Evolutionary conservation across 2,888 invertebrate species (phyloP), one percentile per base, ranked within the genome.

Genomic region (Stenchaetothrips biformis): DNA sequence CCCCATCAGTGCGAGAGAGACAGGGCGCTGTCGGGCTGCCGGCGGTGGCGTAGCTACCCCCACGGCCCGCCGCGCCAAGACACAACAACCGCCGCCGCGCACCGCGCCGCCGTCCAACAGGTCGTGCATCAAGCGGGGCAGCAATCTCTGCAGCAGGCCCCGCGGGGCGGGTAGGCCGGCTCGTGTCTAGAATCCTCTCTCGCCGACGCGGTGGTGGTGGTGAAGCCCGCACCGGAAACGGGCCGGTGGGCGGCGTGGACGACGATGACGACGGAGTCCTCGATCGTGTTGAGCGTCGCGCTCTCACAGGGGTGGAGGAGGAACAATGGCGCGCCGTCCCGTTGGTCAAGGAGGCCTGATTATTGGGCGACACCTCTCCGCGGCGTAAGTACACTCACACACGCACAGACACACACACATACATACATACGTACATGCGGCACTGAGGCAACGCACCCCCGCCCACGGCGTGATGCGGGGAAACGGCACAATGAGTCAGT

Each of bases 401-500:
- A 21, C 67, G 11, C 67, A 74, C 67, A 11, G 2, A n/a, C 67
- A 67, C 67, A 21, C 21, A 67, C 67, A 67, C 67, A 67, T 0
- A 67, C 67, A 67, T 1, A n/a, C 21, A 67, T 9, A 7, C 59
- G 1, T 8, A 37, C 37, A 37, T 2, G 4, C 37, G 37, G 37
- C 37, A 37, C 37, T 37, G 37, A 74, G n/a, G 25, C 25, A 21
- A 25, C 67, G 67, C 67, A 9, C 67, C 67, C 25, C 1, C 59
- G 21, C 67, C 67, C 25, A 25, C 59, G 59, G 59, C 11, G 67
- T 74, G 67, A 74, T 74, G 67, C 25, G 67, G 67, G 21, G 67
- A 74, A 74, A 74, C 67, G 67, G 25, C 67, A 74, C 67, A 74
- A 74, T 74, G 67, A 74, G 67, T 21, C 67, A 74, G 67, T 74